Conservation (phyloP, 2,797 vertebrate genomes). For the Gymnocypris eckloni region DNA sequence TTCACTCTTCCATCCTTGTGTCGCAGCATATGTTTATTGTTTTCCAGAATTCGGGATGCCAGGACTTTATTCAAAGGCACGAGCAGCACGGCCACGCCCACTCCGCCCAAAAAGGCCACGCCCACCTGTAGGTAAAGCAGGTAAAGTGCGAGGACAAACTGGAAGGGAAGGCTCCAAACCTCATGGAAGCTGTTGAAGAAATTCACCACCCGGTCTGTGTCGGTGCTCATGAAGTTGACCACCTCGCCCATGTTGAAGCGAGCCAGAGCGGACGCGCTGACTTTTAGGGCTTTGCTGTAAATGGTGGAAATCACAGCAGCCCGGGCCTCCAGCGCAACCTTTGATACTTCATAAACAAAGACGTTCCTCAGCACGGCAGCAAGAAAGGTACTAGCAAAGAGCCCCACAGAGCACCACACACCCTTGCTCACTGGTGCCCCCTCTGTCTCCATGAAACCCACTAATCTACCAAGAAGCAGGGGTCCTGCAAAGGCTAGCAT, state of each 20-base stretch:
- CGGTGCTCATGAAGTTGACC: slow-evolving; percentile 93
- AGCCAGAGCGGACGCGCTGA: slow-evolving; percentile 79
- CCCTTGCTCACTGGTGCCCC: slow-evolving; percentile 84
- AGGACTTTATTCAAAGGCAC: slow-evolving; percentile 93
- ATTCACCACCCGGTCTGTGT: slow-evolving; percentile 86
- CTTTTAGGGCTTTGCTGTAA: slow-evolving; percentile 86
- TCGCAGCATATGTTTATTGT: slow-evolving; percentile 86
- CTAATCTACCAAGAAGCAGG: slow-evolving; percentile 86
- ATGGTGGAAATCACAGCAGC: slow-evolving; percentile 83
- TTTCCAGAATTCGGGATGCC: slow-evolving; percentile 85
- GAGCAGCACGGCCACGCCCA: slow-evolving; percentile 86
- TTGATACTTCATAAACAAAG: slow-evolving; percentile 85
- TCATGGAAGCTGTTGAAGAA: slow-evolving; percentile 93
- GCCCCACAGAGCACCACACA: slow-evolving; percentile 82
- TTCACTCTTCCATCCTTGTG: slow-evolving; percentile 92
- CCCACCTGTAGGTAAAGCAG: slow-evolving; percentile 92
- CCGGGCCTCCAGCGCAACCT: slow-evolving; percentile 82
- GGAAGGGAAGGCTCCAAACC: slow-evolving; percentile 92
- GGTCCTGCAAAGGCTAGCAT: slow-evolving; percentile 87
- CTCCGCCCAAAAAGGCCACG: slow-evolving; percentile 87
- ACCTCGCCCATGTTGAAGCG: slow-evolving; percentile 84
- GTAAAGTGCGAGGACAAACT: slow-evolving; percentile 87
- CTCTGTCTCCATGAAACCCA: slow-evolving; percentile 88
- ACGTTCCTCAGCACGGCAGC: slow-evolving; percentile 84
- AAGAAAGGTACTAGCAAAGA: slow-evolving; percentile 84